Percentiles rank a stretch among this genome's conserved stretches.
These are phyloP conservation scores for Drosophila oshimai DNA, from an alignment of 1,140 invertebrate genomes.

Conservation along the genomic window DNA sequence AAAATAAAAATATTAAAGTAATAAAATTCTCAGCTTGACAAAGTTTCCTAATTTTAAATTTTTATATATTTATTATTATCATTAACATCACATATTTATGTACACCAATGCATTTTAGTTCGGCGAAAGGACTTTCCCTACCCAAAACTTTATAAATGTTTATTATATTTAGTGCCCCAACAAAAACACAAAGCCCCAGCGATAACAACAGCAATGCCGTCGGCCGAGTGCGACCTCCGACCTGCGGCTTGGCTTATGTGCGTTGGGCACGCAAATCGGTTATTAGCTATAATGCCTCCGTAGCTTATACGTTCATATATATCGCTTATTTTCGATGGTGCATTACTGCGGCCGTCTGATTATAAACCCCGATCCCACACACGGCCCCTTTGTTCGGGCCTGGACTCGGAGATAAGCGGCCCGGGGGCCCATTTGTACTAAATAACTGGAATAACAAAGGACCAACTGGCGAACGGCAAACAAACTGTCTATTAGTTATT, in stretches of 20 bases:
- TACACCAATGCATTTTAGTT: neutral
- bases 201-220: neutral
- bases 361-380: slow-evolving; percentile 31
- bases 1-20: too few relatives aligned
- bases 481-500: slow-evolving; percentile 75
- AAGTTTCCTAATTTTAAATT: too few relatives aligned
- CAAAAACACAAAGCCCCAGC: neutral
- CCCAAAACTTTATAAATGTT: slow-evolving; percentile 56
- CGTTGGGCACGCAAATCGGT: slow-evolving; percentile 73
- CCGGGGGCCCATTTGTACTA: slow-evolving; percentile 62
- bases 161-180: slow-evolving; percentile 43
- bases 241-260: slow-evolving; percentile 42
- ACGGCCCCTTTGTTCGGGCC: slow-evolving; percentile 16
- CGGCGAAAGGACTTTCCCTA: neutral
- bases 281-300: slow-evolving; percentile 63
- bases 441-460: slow-evolving; percentile 56
- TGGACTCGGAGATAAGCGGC: slow-evolving; percentile 53
- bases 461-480: slow-evolving; percentile 40
- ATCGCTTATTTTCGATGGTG: slow-evolving; percentile 39
- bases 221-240: slow-evolving; percentile 6
- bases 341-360: slow-evolving; percentile 48
- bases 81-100: neutral
- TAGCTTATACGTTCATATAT: slow-evolving; percentile 12
- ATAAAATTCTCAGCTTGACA: too few relatives aligned
- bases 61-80: neutral